Conservation (phyloP, 2,797 vertebrate genomes). For the Sebastiscus tertius region DNA sequence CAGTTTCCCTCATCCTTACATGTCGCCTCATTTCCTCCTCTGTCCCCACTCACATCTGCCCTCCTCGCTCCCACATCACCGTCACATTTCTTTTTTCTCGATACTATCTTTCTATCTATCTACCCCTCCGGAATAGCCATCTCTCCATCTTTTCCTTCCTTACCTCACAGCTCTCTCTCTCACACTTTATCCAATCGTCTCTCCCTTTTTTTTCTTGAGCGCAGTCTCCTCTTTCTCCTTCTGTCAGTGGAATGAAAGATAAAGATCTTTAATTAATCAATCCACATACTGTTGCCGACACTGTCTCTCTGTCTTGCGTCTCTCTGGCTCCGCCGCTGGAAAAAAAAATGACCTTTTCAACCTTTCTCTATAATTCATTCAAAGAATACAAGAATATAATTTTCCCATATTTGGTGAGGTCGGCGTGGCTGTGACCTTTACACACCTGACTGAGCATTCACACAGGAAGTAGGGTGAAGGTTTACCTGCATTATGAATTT, state of each 20-base stretch:
- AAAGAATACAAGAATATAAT: slow-evolving; percentile 42
- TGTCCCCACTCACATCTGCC: slow-evolving; percentile 9
- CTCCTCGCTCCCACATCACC: slow-evolving; percentile 13
- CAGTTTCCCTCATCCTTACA: slow-evolving; percentile 18
- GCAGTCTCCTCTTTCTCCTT: slow-evolving; percentile 49
- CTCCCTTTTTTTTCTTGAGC: slow-evolving; percentile 23
- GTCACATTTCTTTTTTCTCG: background rate
- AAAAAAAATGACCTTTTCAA: slow-evolving; percentile 43
- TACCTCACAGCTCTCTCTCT: slow-evolving; percentile 37
- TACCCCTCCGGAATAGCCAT: slow-evolving; percentile 35
- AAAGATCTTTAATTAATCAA: slow-evolving; percentile 87
- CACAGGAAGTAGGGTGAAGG: background rate
- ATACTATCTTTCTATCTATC: slow-evolving; percentile 45
- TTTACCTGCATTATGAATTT: slow-evolving; percentile 5
- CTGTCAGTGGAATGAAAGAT: slow-evolving; percentile 73
- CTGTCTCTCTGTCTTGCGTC: slow-evolving; percentile 49
- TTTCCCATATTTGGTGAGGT: slow-evolving; percentile 38
- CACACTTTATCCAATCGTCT: slow-evolving; percentile 33
- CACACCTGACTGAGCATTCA: slow-evolving; percentile 14
- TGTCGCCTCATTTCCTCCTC: slow-evolving; percentile 46
- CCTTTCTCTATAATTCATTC: slow-evolving; percentile 64
- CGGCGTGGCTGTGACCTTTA: slow-evolving; percentile 24
- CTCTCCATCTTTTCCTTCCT: slow-evolving; percentile 42
- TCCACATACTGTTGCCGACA: slow-evolving; percentile 64
- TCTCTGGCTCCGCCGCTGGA: slow-evolving; percentile 30